Evolutionary conservation across 2,888 invertebrate genomes (phyloP), one percentile per base, ranked within the genome.

Genomic region (Pseudanteris insignis): DNA sequence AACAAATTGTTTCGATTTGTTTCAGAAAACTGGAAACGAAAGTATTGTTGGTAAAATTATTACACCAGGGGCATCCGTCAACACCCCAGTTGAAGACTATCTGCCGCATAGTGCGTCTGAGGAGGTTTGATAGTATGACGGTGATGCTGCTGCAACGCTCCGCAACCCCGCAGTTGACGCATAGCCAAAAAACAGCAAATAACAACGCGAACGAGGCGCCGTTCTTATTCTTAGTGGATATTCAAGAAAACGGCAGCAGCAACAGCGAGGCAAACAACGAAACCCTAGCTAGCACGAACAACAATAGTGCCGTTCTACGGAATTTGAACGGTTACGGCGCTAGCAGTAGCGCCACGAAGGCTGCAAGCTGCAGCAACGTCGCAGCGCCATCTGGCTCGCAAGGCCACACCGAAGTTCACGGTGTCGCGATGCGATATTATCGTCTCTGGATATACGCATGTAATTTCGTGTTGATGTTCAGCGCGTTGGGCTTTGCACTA

Each of bases 371-470:
- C 61, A 62, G 66, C 50, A 53, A 58, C 69, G 67, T 70, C 63
- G 73, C 64, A 53, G 67, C 69, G 61, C 84, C 84, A 84, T 81
- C 83, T 81, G 81, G 82, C 82, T 81, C 81, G 82, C 81, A 82
- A 81, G 81, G 81, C 82, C 79, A 76, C 76, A 78, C 77, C 80
- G 85, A 84, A 81, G 83, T 83, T 75, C 84, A 84, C 83, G 85
- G 85, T 80, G 85, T 86, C 77, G 83, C 85, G 77, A 86, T 86
- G 86, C 85, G 90, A 86, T 91, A 91, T 84, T 91, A 91, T 83
- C 89, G 92, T 83, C 88, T 92, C 81, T 92, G 92, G 92, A 92
- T 93, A 81, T 92, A 92, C 86, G 90, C 91, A 81, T 92, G 92
- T 88, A 92, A 92, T 85, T 88, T 90, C 82, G 92, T 91, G 75